These are phyloP conservation scores for Callaeas wilsoni DNA, from an alignment of 2,113 vertebrate species.

Conservation along the genomic window DNA sequence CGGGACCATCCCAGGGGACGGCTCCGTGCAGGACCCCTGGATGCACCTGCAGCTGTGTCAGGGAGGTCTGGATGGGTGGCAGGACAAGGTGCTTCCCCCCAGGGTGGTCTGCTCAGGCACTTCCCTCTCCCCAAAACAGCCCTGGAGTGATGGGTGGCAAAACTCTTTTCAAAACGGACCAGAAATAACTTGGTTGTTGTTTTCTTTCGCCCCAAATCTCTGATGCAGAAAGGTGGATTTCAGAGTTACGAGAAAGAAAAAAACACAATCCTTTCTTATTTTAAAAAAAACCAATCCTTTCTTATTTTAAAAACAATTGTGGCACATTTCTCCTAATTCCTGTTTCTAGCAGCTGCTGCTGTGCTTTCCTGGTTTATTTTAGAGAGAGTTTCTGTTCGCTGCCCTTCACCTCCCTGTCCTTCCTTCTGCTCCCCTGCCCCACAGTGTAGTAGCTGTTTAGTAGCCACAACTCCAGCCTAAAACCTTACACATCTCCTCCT, in stretches of 20 bases:
- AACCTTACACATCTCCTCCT: background rate
- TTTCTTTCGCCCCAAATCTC: accelerated
- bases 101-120: background rate
- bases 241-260: background rate
- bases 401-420: background rate
- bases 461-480: background rate
- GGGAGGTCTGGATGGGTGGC: accelerated
- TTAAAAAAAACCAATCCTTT: background rate
- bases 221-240: background rate
- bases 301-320: background rate
- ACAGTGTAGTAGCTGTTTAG: background rate
- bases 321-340: background rate
- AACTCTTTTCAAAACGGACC: background rate
- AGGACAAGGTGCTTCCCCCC: background rate
- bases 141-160: accelerated
- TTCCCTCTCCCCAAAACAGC: background rate
- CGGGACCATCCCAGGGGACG: accelerated
- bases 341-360: background rate
- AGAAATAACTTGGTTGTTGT: background rate
- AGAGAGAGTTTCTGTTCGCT: background rate
- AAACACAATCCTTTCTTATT: background rate
- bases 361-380: background rate
- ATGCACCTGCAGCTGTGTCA: accelerated
- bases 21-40: background rate
- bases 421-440: background rate